Base-by-base conservation (phyloP, 64 coral and sea anemone genomes). In the Exaiptasia diaphana region DNA sequence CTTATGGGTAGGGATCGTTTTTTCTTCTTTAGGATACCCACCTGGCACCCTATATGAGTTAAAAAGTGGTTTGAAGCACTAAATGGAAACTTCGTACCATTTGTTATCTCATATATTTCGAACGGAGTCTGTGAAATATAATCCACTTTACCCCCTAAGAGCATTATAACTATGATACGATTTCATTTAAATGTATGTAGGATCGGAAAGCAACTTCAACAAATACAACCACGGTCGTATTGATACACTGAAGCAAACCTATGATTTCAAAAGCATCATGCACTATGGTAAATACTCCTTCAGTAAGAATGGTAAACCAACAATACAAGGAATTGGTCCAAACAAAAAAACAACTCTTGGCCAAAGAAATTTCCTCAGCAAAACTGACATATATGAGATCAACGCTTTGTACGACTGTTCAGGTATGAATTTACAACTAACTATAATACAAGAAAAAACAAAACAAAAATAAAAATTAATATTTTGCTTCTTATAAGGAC, bases 341-440 rank as follows among this genome's bases (percentile, higher is more conserved):
- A 32, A 86, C 2, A 68, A 81, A 4, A 73, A 67, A 63, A 53
- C 50, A 17, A 4, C 15, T 10, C 50, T 97, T 3, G 93, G 93
- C 20, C 93, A 87, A 59, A 40, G 77, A 20, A 50, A 77, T 76
- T 27, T 45, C 0, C 90, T 97, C 38, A 90, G 81, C 24, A 46
- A 68, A 37, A 87, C 73, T 41, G 93, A 97, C 39, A 86, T 90
- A 32, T 65, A 75, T 3, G 81, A 97, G 39, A 55, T 97, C 2
- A 86, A 90, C 55, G 61, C 89, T 1, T 54, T 97, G 18, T 97
- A 97, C 50, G 88, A 97, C 49, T 97, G 93, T 27, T 76, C 79
- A 74, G 79, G 93, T 96, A 60, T 57, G 75, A 53, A 62, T 1
- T 34, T 9, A 7, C 43, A 46, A 6, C 6, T 46, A 15, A 46